Percentiles rank a stretch among this genome's conserved stretches.
Evolutionary conservation across 2,797 vertebrate species (phyloP).

Genomic region (Lithobates pipiens): DNA sequence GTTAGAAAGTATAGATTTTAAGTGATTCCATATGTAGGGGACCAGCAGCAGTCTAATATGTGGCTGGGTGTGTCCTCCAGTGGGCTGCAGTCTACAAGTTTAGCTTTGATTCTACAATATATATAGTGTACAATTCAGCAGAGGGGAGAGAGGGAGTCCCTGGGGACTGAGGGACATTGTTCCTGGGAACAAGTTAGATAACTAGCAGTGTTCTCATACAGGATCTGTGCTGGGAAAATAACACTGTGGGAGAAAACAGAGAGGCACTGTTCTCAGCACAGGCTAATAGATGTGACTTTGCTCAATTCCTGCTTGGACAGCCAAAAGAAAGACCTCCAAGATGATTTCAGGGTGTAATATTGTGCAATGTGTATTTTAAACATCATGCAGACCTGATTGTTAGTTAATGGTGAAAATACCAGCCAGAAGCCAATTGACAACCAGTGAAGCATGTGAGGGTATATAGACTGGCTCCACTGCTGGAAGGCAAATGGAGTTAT

Average conservation of each 20-base stretch:
- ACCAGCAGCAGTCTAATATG: slow-evolving; percentile 18
- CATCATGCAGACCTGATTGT: background rate
- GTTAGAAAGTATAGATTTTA: background rate
- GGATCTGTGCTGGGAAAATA: background rate
- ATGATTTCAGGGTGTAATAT: no score
- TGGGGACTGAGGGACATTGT: background rate
- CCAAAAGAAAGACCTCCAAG: no score
- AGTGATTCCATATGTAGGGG: slow-evolving; percentile 26
- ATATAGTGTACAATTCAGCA: slow-evolving; percentile 6
- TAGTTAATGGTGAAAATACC: background rate
- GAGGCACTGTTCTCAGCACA: background rate
- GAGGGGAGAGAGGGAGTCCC: background rate
- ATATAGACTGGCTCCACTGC: background rate
- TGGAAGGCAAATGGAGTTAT: background rate
- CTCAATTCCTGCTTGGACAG: background rate
- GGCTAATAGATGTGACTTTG: background rate
- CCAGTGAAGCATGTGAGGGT: slow-evolving; percentile 20
- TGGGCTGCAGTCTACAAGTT: slow-evolving; percentile 18
- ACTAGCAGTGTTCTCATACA: slow-evolving; percentile 10
- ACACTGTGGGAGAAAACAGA: background rate
- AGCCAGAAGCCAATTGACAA: background rate
- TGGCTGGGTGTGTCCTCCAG: slow-evolving; percentile 47
- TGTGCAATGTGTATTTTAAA: background rate
- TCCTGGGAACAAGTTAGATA: slow-evolving; percentile 22
- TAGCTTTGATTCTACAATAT: background rate